Evolutionary conservation across 2,888 invertebrate genomes (phyloP).

Genomic region (Ischnura elegans): DNA sequence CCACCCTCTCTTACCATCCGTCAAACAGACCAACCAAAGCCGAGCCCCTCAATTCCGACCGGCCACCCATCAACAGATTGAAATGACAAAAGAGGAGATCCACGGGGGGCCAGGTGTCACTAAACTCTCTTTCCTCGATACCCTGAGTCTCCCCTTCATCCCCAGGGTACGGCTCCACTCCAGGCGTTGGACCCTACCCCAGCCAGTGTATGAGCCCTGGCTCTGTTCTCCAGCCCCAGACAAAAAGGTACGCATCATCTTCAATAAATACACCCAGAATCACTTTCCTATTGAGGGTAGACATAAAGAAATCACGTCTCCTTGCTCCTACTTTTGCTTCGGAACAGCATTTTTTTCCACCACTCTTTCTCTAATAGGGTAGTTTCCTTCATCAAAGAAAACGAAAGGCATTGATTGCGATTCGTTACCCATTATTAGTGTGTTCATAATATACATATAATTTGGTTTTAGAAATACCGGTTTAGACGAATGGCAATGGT

Average conservation of each 20-base stretch:
- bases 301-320: neutral
- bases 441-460: too few species aligned
- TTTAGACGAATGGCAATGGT: too few species aligned
- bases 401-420: too few species aligned
- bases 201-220: neutral
- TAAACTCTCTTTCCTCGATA: neutral
- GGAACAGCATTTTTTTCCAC: neutral
- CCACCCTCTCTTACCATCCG: neutral
- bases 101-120: slow-evolving; percentile 38
- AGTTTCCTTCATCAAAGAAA: too few species aligned
- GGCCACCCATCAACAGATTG: slow-evolving; percentile 28
- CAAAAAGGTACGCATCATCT: neutral
- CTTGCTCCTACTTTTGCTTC: neutral
- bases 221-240: neutral
- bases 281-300: neutral
- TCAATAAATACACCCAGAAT: slow-evolving; percentile 11
- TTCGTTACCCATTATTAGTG: too few species aligned
- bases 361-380: too few species aligned
- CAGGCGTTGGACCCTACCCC: neutral
- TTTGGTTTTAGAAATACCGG: too few species aligned
- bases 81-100: slow-evolving; percentile 26
- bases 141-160: neutral
- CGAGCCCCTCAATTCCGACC: neutral
- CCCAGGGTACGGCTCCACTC: neutral
- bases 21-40: neutral